Percentiles rank a stretch among this genome's conserved stretches.
Conservation (phyloP, 2,888 invertebrate genomes). For the Andrena bucephala region DNA sequence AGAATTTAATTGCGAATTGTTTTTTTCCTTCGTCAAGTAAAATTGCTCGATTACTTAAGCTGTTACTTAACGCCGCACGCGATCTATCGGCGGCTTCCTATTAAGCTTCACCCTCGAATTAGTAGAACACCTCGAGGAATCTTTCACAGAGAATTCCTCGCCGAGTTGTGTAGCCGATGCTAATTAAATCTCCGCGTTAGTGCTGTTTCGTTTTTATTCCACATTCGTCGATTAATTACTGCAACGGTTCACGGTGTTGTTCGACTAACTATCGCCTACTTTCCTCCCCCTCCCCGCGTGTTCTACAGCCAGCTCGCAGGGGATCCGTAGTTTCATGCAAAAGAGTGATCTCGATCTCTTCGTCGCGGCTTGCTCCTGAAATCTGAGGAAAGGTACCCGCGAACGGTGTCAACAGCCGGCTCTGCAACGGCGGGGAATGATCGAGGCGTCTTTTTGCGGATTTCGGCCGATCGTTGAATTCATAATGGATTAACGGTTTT, state of each 20-base stretch:
- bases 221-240: neutral
- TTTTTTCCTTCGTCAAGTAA: neutral
- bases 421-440: neutral
- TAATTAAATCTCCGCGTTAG: slow-evolving; percentile 9
- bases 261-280: slow-evolving; percentile 15
- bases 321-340: neutral
- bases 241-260: neutral
- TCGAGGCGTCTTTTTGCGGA: slow-evolving; percentile 33
- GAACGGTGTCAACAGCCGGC: slow-evolving; percentile 19
- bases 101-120: no score
- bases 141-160: neutral
- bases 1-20: no score
- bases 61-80: neutral
- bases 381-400: neutral
- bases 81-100: neutral
- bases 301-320: slow-evolving; percentile 6
- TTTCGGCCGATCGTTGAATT: slow-evolving; percentile 75
- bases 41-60: neutral
- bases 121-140: neutral
- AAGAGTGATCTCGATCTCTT: neutral
- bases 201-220: slow-evolving; percentile 3
- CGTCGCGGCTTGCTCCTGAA: no score
- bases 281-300: slow-evolving; percentile 10
- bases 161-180: slow-evolving; percentile 10
- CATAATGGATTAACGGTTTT: slow-evolving; percentile 81